A percentile compares a stretch with the other conserved stretches of the same genome.
phyloP scores from a whole-genome alignment of 1,140 invertebrate species.

The Sipha flava region DNA sequence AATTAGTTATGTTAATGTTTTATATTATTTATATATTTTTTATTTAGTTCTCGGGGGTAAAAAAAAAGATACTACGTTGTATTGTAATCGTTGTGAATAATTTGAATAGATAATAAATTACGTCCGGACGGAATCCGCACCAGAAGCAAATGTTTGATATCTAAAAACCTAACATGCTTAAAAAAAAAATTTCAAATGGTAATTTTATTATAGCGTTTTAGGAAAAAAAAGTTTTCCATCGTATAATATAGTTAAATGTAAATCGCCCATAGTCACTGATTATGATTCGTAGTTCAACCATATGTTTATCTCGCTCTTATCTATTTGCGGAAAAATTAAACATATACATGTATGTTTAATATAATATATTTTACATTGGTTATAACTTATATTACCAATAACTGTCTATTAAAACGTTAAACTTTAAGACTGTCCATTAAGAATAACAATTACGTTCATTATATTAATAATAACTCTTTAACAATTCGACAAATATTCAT shows the following conservation, averaged over 20 bases:
- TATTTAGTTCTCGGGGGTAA: background rate
- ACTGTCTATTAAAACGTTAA: no score
- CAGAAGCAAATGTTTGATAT: background rate
- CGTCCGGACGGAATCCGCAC: background rate
- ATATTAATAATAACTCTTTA: no score
- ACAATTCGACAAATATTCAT: no score
- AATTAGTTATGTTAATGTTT: conserved; percentile 1
- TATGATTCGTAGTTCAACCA: background rate
- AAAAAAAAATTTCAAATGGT: background rate
- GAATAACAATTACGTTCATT: no score
- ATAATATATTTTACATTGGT: no score
- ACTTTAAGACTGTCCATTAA: no score
- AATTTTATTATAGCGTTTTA: background rate
- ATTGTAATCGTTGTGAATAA: background rate
- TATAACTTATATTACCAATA: no score
- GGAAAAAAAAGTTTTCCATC: background rate
- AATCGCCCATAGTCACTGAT: background rate
- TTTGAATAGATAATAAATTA: conserved; percentile 16
- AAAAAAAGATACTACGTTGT: background rate
- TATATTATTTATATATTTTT: background rate
- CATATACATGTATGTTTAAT: no score
- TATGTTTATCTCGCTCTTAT: no score
- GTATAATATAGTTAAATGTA: background rate
- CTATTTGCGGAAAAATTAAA: no score
- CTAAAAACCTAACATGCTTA: background rate